A percentile compares a stretch with the other conserved stretches of the same genome.
Evolutionary conservation across 1,140 invertebrate species (phyloP).

Genomic region (Adoxophyes honmai): DNA sequence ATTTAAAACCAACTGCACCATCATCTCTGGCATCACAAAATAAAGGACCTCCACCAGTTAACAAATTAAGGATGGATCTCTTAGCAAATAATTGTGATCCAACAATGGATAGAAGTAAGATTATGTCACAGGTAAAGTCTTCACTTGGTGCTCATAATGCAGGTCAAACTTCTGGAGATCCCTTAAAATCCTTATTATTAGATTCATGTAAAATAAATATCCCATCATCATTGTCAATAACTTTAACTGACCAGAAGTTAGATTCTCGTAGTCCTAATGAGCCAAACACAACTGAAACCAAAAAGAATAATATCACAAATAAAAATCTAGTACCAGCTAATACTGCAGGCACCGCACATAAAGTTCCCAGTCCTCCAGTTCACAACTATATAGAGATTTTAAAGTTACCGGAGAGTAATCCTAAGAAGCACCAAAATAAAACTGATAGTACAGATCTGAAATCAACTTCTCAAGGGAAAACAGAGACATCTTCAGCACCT

Average conservation of each 20-base stretch:
- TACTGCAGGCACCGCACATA: slow-evolving; percentile 42
- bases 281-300: slow-evolving; percentile 38
- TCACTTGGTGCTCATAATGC: slow-evolving; percentile 40
- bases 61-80: slow-evolving; percentile 67
- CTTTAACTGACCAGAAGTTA: slow-evolving; percentile 76
- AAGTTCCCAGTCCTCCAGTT: slow-evolving; percentile 74
- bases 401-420: slow-evolving; percentile 75
- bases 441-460: slow-evolving; percentile 41
- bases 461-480: slow-evolving; percentile 35
- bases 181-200: slow-evolving; percentile 78
- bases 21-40: slow-evolving; percentile 33
- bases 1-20: slow-evolving; percentile 57
- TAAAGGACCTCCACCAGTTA: slow-evolving; percentile 45
- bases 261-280: slow-evolving; percentile 51
- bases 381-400: slow-evolving; percentile 80
- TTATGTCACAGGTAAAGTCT: slow-evolving; percentile 65
- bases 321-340: slow-evolving; percentile 52
- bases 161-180: slow-evolving; percentile 61
- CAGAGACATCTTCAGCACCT: slow-evolving; percentile 32
- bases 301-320: slow-evolving; percentile 58
- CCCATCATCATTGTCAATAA: slow-evolving; percentile 79
- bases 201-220: slow-evolving; percentile 80
- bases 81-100: slow-evolving; percentile 70
- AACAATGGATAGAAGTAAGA: slow-evolving; percentile 67
- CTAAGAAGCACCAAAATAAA: slow-evolving; percentile 48